These are phyloP conservation scores for Stenotaenia linearis DNA, from an alignment of 2,888 invertebrate genomes.

Conservation along the genomic window DNA sequence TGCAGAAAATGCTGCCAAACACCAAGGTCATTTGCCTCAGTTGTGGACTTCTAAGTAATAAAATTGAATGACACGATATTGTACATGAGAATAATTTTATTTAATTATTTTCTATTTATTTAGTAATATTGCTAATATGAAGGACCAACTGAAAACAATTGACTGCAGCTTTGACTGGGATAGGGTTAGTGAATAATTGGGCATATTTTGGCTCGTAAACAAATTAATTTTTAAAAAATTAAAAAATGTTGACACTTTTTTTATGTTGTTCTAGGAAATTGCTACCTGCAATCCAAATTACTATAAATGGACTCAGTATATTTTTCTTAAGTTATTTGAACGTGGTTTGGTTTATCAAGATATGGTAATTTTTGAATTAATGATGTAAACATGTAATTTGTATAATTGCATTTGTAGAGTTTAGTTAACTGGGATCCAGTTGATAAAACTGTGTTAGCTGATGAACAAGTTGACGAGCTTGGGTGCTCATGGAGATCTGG, in stretches of 20 bases:
- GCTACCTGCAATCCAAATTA: conserved; percentile 81
- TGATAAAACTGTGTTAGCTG: conserved; percentile 92
- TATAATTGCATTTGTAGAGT: conserved; percentile 53
- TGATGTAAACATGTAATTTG: conserved; percentile 4
- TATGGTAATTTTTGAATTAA: conserved; percentile 54
- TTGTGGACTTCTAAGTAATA: conserved; percentile 70
- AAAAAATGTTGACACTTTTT: conserved; percentile 8
- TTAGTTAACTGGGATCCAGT: conserved; percentile 98
- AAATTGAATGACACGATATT: not conserved
- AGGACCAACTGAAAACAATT: conserved; percentile 64
- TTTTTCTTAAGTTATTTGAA: conserved; percentile 83
- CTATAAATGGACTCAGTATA: conserved; percentile 89
- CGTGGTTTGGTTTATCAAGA: conserved; percentile 79
- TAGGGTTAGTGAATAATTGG: conserved; percentile 48
- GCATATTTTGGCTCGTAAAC: not conserved
- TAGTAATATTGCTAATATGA: conserved; percentile 76
- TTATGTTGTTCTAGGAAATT: conserved; percentile 60
- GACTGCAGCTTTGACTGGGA: conserved; percentile 91
- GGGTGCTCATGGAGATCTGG: conserved; percentile 95
- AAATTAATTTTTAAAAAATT: not conserved
- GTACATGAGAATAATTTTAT: not conserved
- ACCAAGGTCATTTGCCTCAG: conserved; percentile 68
- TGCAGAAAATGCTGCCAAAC: conserved; percentile 96
- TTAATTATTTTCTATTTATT: not conserved
- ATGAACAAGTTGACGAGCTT: conserved; percentile 91